Evolutionary conservation across 1,140 invertebrate species (phyloP), one percentile per base, ranked within the genome.

Genomic region (Daktulosphaira vitifoliae): DNA sequence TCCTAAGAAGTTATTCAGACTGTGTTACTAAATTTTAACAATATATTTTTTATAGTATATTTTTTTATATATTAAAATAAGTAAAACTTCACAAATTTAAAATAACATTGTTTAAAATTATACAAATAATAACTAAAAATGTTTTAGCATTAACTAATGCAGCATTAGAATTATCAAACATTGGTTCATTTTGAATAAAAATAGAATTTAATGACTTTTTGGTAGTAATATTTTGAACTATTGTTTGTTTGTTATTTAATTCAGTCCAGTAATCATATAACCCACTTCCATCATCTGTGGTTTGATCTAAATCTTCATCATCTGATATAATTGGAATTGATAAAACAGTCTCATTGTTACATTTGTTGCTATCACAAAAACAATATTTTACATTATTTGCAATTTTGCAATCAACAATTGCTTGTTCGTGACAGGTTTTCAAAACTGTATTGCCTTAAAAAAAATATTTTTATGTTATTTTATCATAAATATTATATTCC

Each of bases 281-380:
- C 13, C 56, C 56, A 20, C 56, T 62, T 22, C 56, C 56, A 29
- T 62, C 42, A 29, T 62, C 54, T 44, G 23, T 13, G 8, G 9
- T 15, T 46, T 44, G 54, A n/a, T 59, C 56, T 48, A 48, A 46
- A 62, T 62, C 56, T 62, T 62, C 56, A n/a, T 62, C 56, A 22
- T 62, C 56, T 48, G 56, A 15, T 20, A 16, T 1, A 48, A 29
- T 48, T 62, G 56, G 25, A 48, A 29, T 8, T 23, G 23, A 44
- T 59, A 23, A 18, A 11, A 59, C 18, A 25, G 54, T 59, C 26
- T n/a, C 42, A 9, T 62, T 8, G 20, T 62, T 62, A 22, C 56
- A 62, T 48, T 46, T 29, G 20, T 1, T n/a, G n/a, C 15, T 13
- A 29, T 15, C 42, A 62, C 56, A 62, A 62, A 62, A 62, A 62